Evolutionary conservation across 1,140 invertebrate species (phyloP).

Genomic region (Drosophila melanogaster): DNA sequence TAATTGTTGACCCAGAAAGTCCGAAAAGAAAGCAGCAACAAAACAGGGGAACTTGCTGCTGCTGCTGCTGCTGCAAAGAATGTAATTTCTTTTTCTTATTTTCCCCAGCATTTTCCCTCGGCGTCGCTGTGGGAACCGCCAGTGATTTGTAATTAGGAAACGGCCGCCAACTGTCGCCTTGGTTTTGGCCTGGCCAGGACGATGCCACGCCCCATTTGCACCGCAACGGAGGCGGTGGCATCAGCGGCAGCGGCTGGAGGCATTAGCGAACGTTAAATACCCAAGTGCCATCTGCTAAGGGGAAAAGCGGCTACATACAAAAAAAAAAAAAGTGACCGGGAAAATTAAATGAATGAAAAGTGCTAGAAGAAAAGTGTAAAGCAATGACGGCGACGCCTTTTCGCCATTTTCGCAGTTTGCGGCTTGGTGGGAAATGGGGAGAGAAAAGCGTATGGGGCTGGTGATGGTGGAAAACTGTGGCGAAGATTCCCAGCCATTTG

Average conservation of each 20-base stretch:
- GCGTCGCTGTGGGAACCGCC: conserved; percentile 50
- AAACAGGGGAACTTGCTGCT: conserved; percentile 17
- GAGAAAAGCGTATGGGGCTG: neutral
- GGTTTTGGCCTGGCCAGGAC: conserved; percentile 46
- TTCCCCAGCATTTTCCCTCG: conserved; percentile 27
- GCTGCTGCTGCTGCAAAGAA: conserved; percentile 43
- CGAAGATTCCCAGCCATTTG: conserved; percentile 29
- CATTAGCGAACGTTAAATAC: conserved; percentile 83
- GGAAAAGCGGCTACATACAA: conserved; percentile 14
- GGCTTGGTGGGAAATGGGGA: conserved; percentile 44
- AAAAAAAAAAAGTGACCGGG: conserved; percentile 34
- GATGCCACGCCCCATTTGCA: conserved; percentile 73
- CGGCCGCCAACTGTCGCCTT: conserved; percentile 83
- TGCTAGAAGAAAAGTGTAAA: conserved; percentile 79
- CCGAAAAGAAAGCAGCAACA: conserved; percentile 60
- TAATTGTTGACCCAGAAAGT: conserved; percentile 83
- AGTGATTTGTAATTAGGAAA: conserved; percentile 84
- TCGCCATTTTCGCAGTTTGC: conserved; percentile 68
- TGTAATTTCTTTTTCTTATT: conserved; percentile 65
- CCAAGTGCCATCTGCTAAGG: conserved; percentile 67
- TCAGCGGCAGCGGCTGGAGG: conserved; percentile 41
- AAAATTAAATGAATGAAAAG: conserved; percentile 82
- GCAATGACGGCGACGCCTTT: conserved; percentile 78
- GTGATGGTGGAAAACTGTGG: conserved; percentile 5
- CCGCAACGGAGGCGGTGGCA: conserved; percentile 39